Percentiles rank a stretch among this genome's conserved stretches.
phyloP scores from a whole-genome alignment of 2,797 vertebrate genomes.

The Antennarius maculatus region DNA sequence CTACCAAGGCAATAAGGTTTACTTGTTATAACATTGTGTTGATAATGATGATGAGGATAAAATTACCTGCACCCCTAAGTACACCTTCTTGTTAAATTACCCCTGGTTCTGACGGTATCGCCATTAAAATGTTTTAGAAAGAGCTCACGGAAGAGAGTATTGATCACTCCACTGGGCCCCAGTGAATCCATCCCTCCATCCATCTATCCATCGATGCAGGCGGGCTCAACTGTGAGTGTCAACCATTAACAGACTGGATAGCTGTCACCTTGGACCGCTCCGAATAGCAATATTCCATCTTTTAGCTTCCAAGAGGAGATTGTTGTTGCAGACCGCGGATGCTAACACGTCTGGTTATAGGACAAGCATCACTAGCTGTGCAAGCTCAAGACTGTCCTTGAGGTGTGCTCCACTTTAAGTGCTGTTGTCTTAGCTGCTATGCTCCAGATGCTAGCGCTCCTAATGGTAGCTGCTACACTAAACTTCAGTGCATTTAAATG shows the following conservation, averaged over 20 bases:
- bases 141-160: slow-evolving; percentile 34
- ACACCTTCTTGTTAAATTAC: slow-evolving; percentile 38
- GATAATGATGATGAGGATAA: slow-evolving; percentile 38
- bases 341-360: slow-evolving; percentile 38
- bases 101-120: slow-evolving; percentile 7
- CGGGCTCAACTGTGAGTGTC: slow-evolving; percentile 25
- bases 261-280: slow-evolving; percentile 49
- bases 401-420: slow-evolving; percentile 22
- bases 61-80: slow-evolving; percentile 28
- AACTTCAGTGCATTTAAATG: slow-evolving; percentile 46
- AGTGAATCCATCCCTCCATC: slow-evolving; percentile 35
- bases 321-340: slow-evolving; percentile 33
- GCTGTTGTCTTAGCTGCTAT: slow-evolving; percentile 11
- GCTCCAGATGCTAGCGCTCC: slow-evolving; percentile 35
- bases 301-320: slow-evolving; percentile 8
- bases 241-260: slow-evolving; percentile 40
- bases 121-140: slow-evolving; percentile 28
- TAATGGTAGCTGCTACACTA: slow-evolving; percentile 24
- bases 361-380: slow-evolving; percentile 41
- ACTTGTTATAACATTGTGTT: slow-evolving; percentile 18
- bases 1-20: slow-evolving; percentile 4
- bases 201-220: slow-evolving; percentile 55
- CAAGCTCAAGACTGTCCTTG: slow-evolving; percentile 37
- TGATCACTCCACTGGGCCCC: slow-evolving; percentile 33
- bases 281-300: slow-evolving; percentile 41